A percentile compares a stretch with the other conserved stretches of the same genome.
These are phyloP conservation scores for Pseudobourletiella spinata DNA, from an alignment of 1,140 invertebrate species.

Conservation along the genomic window DNA sequence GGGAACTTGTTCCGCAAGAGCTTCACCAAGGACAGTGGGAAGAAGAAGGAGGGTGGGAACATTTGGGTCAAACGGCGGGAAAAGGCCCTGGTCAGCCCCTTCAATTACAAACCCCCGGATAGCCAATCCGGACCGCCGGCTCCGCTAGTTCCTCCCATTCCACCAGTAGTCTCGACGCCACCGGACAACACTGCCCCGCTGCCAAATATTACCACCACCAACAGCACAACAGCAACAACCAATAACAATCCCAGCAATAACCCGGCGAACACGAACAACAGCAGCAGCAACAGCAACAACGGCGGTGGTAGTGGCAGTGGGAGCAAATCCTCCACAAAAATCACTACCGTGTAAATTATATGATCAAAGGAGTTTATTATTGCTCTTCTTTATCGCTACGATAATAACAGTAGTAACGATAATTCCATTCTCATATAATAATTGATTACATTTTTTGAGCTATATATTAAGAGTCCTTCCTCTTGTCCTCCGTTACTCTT, in stretches of 20 bases:
- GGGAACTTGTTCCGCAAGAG: slow-evolving; percentile 15
- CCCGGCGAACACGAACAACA: not conserved
- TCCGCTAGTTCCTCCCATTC: too few relatives aligned
- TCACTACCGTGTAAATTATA: not conserved
- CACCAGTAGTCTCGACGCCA: too few relatives aligned
- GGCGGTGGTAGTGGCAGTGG: not conserved
- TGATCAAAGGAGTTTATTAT: not conserved
- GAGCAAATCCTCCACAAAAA: not conserved
- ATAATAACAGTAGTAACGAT: too few relatives aligned
- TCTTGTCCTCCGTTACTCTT: too few relatives aligned
- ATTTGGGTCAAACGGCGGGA: slow-evolving; percentile 22
- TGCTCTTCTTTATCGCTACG: not conserved
- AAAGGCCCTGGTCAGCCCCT: slow-evolving; percentile 23
- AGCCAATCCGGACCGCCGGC: too few relatives aligned
- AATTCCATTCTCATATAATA: too few relatives aligned
- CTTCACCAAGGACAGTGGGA: not conserved
- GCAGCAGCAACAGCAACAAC: not conserved
- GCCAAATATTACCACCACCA: too few relatives aligned
- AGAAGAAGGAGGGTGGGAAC: not conserved
- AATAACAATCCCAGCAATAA: not conserved
- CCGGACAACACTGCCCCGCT: too few relatives aligned
- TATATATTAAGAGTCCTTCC: too few relatives aligned
- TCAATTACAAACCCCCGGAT: slow-evolving; percentile 26
- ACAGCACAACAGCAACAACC: not conserved
- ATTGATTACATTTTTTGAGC: too few relatives aligned